Evolutionary conservation across 2,797 vertebrate species (phyloP), one percentile per base, ranked within the genome.

Genomic region (Sebastes hubbsi): DNA sequence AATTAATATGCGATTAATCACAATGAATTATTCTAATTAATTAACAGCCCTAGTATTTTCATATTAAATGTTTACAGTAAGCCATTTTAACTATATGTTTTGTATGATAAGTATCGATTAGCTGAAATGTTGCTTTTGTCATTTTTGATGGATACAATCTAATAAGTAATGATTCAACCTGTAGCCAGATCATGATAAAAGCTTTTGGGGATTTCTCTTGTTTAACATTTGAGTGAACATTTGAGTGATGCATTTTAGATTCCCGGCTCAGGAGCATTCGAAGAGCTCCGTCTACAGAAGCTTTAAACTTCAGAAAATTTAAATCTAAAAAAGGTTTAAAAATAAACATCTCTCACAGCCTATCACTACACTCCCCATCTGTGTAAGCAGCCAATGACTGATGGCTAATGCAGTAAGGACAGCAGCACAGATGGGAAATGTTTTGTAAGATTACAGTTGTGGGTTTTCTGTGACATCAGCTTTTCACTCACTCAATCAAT

Each of bases 381-480:
- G 4, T 42, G 46, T 7, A 8, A n/a, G 55, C 49, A 56, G 72
- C 18, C 9, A 27, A 14, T 24, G 32, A 49, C 12, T 13, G 36
- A 38, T 38, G 49, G 30, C 8, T 27, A 32, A 20, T 22, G 61
- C 22, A 46, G 24, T 5, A 10, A 55, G 20, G 5, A 27, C 24
- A 34, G 60, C 66, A 61, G 70, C 63, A 61, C 65, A 80, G 71
- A 82, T 63, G 24, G 74, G 72, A 81, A 65, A 75, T 11, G 9
- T 16, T 59, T 46, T 27, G 32, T 52, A 12, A 59, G 27, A 42
- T 60, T 86, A 73, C 80, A 90, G 78, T 78, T 78, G 78, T 74
- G 32, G 49, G 34, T 54, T 78, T 14, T 42, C 66, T 63, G 72
- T 78, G 72, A 81, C 11, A 12, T 84, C 81, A 82, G 60, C 38